Evolutionary conservation across 2,888 invertebrate species (phyloP).

Genomic region (Kuschelorhynchus macadamiae): DNA sequence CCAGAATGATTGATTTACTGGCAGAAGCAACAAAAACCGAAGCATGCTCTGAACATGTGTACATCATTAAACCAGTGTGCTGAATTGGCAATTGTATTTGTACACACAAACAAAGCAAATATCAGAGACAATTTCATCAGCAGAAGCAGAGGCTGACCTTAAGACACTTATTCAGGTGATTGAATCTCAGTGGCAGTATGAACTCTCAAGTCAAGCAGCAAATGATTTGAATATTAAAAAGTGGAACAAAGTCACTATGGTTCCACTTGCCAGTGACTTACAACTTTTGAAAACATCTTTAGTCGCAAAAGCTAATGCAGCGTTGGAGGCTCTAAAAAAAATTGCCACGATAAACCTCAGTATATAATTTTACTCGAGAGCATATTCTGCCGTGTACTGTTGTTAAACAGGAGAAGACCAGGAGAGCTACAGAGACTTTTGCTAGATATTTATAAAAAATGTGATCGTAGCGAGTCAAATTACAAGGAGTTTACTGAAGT

Average conservation of each 20-base stretch:
- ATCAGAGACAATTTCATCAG: constrained; percentile 12
- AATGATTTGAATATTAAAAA: constrained; percentile 49
- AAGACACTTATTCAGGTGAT: constrained; percentile 48
- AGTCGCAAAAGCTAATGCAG: constrained; percentile 18
- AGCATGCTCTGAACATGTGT: constrained; percentile 52
- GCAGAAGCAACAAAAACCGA: constrained; percentile 27
- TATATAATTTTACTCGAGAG: constrained; percentile 41
- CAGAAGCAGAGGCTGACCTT: constrained; percentile 43
- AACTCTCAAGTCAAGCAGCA: constrained; percentile 40
- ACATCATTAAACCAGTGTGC: constrained; percentile 55
- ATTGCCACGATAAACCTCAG: neutral
- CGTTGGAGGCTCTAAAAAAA: neutral
- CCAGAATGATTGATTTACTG: constrained; percentile 16
- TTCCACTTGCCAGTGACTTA: constrained; percentile 50
- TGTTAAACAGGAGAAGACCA: constrained; percentile 53
- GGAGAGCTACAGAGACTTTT: constrained; percentile 45
- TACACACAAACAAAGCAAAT: constrained; percentile 27
- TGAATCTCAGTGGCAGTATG: constrained; percentile 37
- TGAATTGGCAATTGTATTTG: constrained; percentile 51
- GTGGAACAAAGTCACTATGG: constrained; percentile 51
- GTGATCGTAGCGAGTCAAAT: constrained; percentile 5
- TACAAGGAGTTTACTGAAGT: constrained; percentile 43
- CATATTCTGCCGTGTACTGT: constrained; percentile 38
- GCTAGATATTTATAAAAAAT: constrained; percentile 10
- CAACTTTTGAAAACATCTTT: constrained; percentile 45